Percentiles rank a stretch among this genome's conserved stretches.
Evolutionary conservation across 2,113 vertebrate genomes (phyloP).

Genomic region (Callocephalon fimbriatum): DNA sequence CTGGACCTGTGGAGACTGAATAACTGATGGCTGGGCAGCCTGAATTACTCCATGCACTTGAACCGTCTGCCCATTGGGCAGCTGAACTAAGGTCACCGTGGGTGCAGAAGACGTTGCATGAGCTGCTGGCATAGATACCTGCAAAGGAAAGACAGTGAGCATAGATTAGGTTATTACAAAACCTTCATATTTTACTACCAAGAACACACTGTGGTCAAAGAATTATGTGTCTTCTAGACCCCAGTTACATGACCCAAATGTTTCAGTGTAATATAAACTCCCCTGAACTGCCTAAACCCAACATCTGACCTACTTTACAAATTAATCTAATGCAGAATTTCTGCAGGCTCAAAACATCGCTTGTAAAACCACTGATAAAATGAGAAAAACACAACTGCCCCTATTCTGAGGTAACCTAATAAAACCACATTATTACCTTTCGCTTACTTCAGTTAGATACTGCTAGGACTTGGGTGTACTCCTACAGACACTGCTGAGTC

Average conservation of each 20-base stretch:
- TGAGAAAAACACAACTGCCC: background rate
- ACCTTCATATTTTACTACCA: background rate
- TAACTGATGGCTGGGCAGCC: conserved; percentile 96
- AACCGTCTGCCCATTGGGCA: conserved; percentile 97
- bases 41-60: conserved; percentile 99
- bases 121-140: conserved; percentile 93
- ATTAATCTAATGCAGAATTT: conserved; percentile 32
- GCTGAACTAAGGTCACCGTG: conserved; percentile 95
- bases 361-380: conserved; percentile 17
- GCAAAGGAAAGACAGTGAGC: conserved; percentile 22
- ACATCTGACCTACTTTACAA: conserved; percentile 31
- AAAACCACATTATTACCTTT: background rate
- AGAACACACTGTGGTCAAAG: background rate
- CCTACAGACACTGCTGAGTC: conserved; percentile 52
- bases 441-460: background rate
- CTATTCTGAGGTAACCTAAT: conserved; percentile 11
- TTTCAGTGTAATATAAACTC: background rate
- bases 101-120: conserved; percentile 89
- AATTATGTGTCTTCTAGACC: background rate
- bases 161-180: background rate
- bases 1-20: conserved; percentile 97
- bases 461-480: conserved; percentile 13
- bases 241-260: background rate
- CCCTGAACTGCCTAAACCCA: background rate
- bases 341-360: background rate